Base-by-base conservation (phyloP, 2,113 vertebrate species). In the Psophia crepitans region DNA sequence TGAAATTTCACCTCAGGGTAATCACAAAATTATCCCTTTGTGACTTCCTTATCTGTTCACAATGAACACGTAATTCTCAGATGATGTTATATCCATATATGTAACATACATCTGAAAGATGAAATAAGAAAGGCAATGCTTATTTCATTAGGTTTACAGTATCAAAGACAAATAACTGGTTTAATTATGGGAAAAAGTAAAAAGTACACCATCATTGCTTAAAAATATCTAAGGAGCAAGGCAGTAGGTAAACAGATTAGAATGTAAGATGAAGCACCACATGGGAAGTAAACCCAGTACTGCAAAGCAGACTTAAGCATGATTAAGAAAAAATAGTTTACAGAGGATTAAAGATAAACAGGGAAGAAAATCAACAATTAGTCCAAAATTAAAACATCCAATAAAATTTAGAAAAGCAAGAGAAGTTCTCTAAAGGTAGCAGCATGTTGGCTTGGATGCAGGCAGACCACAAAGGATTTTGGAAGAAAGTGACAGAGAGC, bases 381-480 rank as follows among this genome's bases (percentile, higher is more conserved):
- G 58, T n/a, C 46, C 73, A 90, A 92, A 94, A 94, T 82, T 81
- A 71, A 85, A 95, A 79, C 3, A 35, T 41, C 24, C 4, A 93
- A 79, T 75, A 70, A 97, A 86, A 95, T 61, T n/a, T 60, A 84
- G 74, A 81, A 95, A 95, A 95, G 19, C 20, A 64, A 18, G 4
- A 87, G 35, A 60, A 89, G 71, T 69, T 57, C 48, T 93, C 78
- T 23, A 20, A 51, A 94, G 84, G 57, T 27, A 68, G 32, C 14
- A 79, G 60, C 44, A 79, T 66, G 65, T 84, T 90, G 73, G 58
- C 33, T 39, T 20, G 4, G 89, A 93, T 39, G 77, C 89, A 90
- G 80, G 57, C 56, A 89, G 90, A 84, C 68, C 83, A 94, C 95
- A 95, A 82, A 60, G 20, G 57, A 58, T 32, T 12, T 24, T 46